Conservation (phyloP, 2,888 invertebrate genomes). For the Notodonta ziczac region DNA sequence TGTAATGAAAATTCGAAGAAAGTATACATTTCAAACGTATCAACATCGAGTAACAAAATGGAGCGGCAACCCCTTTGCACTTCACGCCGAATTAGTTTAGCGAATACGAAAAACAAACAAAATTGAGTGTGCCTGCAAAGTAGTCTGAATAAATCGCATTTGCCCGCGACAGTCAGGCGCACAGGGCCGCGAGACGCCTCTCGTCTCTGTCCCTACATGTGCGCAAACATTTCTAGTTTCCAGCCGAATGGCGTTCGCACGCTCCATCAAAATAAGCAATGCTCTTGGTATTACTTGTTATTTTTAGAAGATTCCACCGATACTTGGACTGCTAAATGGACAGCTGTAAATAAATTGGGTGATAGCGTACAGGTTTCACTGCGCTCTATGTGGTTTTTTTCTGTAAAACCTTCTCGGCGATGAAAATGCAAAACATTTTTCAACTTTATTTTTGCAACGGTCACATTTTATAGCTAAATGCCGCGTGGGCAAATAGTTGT, state of each 20-base stretch:
- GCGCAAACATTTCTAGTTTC: constrained; percentile 69
- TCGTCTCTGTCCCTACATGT: constrained; percentile 29
- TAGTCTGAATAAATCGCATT: constrained; percentile 70
- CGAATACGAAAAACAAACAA: constrained; percentile 52
- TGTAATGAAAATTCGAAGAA: background rate
- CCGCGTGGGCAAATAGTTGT: background rate
- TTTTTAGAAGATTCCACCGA: constrained; percentile 37
- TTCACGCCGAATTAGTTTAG: constrained; percentile 45
- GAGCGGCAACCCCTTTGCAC: constrained; percentile 34
- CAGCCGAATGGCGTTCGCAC: constrained; percentile 59
- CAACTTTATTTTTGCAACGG: background rate
- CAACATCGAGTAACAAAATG: constrained; percentile 16
- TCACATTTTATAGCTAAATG: background rate
- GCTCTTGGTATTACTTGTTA: constrained; percentile 57
- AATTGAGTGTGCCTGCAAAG: constrained; percentile 54
- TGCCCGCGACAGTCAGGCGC: constrained; percentile 47
- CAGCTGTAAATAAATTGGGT: background rate
- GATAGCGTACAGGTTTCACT: background rate
- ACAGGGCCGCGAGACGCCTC: constrained; percentile 41
- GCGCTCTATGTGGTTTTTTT: background rate
- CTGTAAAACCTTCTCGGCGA: background rate
- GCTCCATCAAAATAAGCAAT: constrained; percentile 72
- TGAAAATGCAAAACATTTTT: background rate
- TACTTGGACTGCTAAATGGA: constrained; percentile 1
- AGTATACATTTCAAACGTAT: background rate